These are phyloP conservation scores for Quiscalus mexicanus DNA, from an alignment of 2,113 vertebrate species.

Conservation along the genomic window DNA sequence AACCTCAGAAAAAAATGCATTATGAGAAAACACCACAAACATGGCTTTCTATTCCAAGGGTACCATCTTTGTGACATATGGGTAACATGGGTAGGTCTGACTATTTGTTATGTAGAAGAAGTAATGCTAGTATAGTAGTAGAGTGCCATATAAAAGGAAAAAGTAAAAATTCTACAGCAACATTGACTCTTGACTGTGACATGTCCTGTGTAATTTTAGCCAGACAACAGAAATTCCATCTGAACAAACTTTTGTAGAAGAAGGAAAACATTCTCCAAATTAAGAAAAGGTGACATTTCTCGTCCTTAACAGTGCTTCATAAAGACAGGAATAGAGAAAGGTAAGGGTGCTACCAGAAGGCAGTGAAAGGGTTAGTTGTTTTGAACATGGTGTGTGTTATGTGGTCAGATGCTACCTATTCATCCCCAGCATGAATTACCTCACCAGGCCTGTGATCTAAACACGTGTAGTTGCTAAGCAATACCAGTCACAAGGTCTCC, in stretches of 20 bases:
- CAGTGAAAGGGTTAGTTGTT: not conserved
- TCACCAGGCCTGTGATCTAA: conserved; percentile 16
- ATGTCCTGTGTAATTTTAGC: not conserved
- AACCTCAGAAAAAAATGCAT: not conserved
- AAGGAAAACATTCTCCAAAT: not conserved
- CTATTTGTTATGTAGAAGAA: not conserved
- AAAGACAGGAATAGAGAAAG: not conserved
- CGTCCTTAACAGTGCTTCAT: not conserved
- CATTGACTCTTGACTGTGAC: not conserved
- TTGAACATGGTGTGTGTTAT: not conserved
- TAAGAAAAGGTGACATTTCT: not conserved
- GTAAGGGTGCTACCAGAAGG: not conserved
- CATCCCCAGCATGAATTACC: not conserved
- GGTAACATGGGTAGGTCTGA: not conserved
- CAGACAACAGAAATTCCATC: not conserved
- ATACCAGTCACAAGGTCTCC: not conserved
- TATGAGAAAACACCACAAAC: not conserved
- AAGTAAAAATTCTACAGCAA: not conserved
- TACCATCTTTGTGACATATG: not conserved
- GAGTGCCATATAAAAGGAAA: not conserved
- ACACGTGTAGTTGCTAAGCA: conserved; percentile 15
- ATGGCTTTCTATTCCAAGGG: not conserved
- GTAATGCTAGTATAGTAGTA: not conserved
- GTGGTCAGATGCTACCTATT: not conserved
- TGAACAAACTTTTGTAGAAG: not conserved